Conservation (phyloP, 2,888 invertebrate genomes). For the Rhagophthalmus giganteus region DNA sequence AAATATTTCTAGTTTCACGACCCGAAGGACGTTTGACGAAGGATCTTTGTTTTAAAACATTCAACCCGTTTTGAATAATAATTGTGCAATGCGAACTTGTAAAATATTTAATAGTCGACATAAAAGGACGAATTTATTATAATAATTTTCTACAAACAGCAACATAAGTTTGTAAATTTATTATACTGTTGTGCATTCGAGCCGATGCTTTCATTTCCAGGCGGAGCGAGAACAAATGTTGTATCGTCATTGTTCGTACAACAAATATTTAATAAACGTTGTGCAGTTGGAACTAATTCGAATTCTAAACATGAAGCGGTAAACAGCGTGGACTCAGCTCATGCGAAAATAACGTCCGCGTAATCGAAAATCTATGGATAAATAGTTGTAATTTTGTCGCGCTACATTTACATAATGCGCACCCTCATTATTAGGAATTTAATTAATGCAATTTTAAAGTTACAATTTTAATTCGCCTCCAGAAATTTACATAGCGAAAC, state of each 20-base stretch:
- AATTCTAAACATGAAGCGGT: conserved; percentile 31
- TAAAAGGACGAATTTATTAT: too few species aligned
- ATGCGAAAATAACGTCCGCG: conserved; percentile 17
- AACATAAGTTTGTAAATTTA: too few species aligned
- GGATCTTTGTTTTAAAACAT: background rate
- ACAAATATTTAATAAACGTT: conserved; percentile 33
- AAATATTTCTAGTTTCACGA: too few species aligned
- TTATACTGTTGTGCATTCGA: conserved; percentile 1
- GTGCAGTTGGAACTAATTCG: conserved; percentile 27
- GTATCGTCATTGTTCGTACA: conserved; percentile 19
- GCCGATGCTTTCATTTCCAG: conserved; percentile 7
- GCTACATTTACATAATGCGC: conserved; percentile 15
- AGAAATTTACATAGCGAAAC: too few species aligned
- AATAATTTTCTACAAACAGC: too few species aligned
- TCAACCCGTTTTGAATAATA: background rate
- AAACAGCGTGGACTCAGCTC: conserved; percentile 28
- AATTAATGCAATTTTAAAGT: conserved; percentile 7
- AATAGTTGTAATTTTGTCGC: conserved; percentile 20
- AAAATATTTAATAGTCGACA: too few species aligned
- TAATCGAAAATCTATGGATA: conserved; percentile 23
- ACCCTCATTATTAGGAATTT: conserved; percentile 4
- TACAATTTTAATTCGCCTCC: background rate
- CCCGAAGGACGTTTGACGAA: too few species aligned
- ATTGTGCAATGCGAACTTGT: background rate
- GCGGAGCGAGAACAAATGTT: conserved; percentile 14